These are phyloP conservation scores for Lathronympha strigana DNA, from an alignment of 2,888 invertebrate species.

Conservation along the genomic window DNA sequence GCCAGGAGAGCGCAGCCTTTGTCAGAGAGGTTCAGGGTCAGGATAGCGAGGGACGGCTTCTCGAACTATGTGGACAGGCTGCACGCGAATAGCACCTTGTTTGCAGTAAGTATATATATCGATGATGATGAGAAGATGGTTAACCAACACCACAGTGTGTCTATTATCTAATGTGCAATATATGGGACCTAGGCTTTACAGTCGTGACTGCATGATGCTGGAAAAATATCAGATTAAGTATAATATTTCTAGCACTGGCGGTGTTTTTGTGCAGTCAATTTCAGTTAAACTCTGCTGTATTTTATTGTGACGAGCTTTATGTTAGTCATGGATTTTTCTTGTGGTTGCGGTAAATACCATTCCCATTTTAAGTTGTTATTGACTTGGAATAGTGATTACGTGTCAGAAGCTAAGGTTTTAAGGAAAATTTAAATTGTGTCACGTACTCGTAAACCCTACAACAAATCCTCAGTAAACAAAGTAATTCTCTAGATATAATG, in stretches of 20 bases:
- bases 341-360: conserved; percentile 13
- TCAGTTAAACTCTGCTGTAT: background rate
- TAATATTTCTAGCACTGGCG: background rate
- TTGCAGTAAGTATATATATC: conserved; percentile 85
- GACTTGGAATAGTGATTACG: conserved; percentile 4
- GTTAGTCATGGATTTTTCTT: background rate
- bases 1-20: conserved; percentile 90
- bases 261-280: background rate
- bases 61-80: conserved; percentile 94
- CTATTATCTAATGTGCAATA: background rate
- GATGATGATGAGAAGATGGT: background rate
- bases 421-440: conserved; percentile 30
- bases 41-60: conserved; percentile 95
- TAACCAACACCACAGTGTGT: background rate
- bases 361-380: background rate
- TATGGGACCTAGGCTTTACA: too few species aligned
- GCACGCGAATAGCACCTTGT: conserved; percentile 94
- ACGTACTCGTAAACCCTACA: too few species aligned
- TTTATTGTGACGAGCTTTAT: background rate
- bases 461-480: too few species aligned
- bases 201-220: too few species aligned
- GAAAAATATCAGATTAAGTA: too few species aligned
- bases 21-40: conserved; percentile 95
- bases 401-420: background rate
- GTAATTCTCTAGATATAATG: too few species aligned